Base-by-base conservation (phyloP, 2,113 vertebrate genomes). In the Aviceda subcristata region DNA sequence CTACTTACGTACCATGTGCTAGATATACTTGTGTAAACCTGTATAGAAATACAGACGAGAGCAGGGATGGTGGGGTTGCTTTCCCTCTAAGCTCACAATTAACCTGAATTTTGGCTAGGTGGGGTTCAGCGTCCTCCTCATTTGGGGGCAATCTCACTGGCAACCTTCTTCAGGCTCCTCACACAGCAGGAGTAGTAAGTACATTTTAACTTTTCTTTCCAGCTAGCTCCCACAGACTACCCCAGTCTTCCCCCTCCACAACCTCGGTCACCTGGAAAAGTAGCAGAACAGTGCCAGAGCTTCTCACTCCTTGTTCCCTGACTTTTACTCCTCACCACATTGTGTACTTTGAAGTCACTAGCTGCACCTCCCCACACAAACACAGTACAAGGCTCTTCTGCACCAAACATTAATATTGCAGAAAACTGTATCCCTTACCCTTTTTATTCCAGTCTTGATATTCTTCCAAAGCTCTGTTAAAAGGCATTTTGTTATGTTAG, bases 1-100 rank as follows among this genome's bases (percentile, higher is more conserved):
- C 38, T 78, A 55, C 13, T 15, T 18, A 67, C 0, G 0, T 8
- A 34, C 7, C 3, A 1, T 3, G 11, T 27, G 22, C 32, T 62
- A n/a, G n/a, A 27, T 5, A 29, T 23, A 72, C 4, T 15, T 3
- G 10, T 8, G 20, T 10, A 74, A 78, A 57, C 8, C 7, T 46
- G 9, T 5, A 67, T 0, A 78, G 45, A 85, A 81, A 56, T 10
- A 30, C 12, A 63, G 22, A 12, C 7, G 29, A 77, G 14, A 50
- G 17, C 50, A 67, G 51, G 34, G 26, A 50, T 13, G 20, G n/a
- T 90, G 10, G 4, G 7, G 32, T 15, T 88, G 21, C 7, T 72
- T 69, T 66, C 13, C 1, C 9, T 5, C 19, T 39, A 59, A 78
- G 38, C 8, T 71, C 22, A 32, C 29, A 66, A 88, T 50, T 75